Evolutionary conservation across 1,140 invertebrate species (phyloP).

Genomic region (Drosophila asahinai): DNA sequence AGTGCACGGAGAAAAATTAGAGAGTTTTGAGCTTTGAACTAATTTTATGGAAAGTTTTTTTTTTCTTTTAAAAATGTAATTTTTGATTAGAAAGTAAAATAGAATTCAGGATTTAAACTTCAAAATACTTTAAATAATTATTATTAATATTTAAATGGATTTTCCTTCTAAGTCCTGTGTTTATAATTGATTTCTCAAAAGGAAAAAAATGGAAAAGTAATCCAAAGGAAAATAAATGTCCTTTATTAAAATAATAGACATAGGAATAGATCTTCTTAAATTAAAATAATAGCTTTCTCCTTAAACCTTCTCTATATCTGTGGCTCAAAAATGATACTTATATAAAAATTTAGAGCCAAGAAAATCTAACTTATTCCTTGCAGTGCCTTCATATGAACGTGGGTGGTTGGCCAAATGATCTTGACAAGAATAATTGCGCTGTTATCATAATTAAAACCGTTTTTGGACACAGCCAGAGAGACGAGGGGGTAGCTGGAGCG

Average conservation of each 20-base stretch:
- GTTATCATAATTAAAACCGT: conserved; percentile 82
- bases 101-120: background rate
- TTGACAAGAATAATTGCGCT: conserved; percentile 83
- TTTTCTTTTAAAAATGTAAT: too few relatives aligned
- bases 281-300: too few relatives aligned
- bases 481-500: background rate
- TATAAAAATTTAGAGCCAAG: too few relatives aligned
- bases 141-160: background rate
- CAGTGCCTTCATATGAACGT: conserved; percentile 17
- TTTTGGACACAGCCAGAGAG: conserved; percentile 61
- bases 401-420: conserved; percentile 69
- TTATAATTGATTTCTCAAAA: background rate
- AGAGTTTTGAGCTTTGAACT: background rate
- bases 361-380: background rate
- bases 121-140: background rate
- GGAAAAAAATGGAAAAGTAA: background rate
- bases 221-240: too few relatives aligned
- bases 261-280: background rate
- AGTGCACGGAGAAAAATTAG: conserved; percentile 5
- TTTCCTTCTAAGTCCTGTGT: background rate
- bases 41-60: background rate
- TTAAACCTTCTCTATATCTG: too few relatives aligned
- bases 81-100: background rate
- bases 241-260: background rate
- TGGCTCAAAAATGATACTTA: too few relatives aligned